These are phyloP conservation scores for Sapayoa aenigma DNA, from an alignment of 2,113 vertebrate species.

Conservation along the genomic window DNA sequence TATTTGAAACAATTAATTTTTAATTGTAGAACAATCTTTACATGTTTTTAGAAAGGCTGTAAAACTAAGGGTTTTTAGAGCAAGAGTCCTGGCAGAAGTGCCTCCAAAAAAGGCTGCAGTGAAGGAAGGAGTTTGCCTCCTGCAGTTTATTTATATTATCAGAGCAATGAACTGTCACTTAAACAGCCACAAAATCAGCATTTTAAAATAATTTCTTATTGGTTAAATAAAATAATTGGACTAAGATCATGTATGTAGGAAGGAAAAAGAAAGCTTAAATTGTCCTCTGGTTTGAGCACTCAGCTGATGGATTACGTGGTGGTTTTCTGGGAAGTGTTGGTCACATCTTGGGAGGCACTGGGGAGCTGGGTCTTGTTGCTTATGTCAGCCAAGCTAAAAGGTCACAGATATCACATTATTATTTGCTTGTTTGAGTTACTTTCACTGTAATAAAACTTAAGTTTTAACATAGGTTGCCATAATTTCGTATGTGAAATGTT, in stretches of 20 bases:
- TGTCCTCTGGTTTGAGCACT: not conserved
- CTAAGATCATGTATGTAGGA: not conserved
- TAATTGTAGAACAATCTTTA: not conserved
- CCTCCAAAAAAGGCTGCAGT: not conserved
- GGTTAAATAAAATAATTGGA: not conserved
- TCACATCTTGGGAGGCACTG: not conserved
- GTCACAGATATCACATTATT: not conserved
- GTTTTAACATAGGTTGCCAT: not conserved
- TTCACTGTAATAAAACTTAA: not conserved
- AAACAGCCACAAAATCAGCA: not conserved
- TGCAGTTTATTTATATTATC: not conserved
- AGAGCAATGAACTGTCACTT: not conserved
- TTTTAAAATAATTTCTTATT: not conserved
- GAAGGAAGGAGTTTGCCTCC: not conserved
- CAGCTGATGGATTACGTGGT: rapidly evolving
- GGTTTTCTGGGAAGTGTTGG: not conserved
- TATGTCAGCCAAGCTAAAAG: not conserved
- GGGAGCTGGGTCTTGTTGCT: not conserved
- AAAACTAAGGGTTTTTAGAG: not conserved
- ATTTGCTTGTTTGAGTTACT: not conserved
- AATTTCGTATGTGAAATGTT: not conserved
- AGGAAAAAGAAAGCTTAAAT: not conserved
- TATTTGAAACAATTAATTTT: conserved; percentile 13
- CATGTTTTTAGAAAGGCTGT: not conserved
- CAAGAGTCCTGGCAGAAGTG: not conserved